Evolutionary conservation across 2,113 vertebrate genomes (phyloP).

Genomic region (Nipponia nippon): DNA sequence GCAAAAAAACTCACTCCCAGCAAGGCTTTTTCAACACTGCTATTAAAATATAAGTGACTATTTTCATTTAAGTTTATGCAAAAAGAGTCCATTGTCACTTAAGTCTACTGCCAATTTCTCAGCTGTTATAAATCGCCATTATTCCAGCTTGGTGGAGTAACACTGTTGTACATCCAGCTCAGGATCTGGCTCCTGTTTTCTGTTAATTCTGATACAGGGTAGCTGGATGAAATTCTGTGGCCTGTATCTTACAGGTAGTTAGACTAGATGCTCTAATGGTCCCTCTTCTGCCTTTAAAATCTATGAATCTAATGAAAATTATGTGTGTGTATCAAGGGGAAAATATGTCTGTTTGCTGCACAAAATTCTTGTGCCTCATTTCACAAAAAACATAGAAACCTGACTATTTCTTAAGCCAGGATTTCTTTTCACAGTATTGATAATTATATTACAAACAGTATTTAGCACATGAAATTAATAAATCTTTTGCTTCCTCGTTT

Average conservation of each 20-base stretch:
- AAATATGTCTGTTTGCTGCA: not conserved
- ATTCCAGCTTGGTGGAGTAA: not conserved
- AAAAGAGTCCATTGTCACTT: constrained; percentile 21
- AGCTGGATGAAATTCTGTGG: not conserved
- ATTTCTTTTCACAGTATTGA: constrained; percentile 23
- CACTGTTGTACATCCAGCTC: not conserved
- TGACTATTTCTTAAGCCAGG: constrained; percentile 4
- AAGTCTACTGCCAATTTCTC: not conserved
- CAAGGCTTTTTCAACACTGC: not conserved
- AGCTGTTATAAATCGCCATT: not conserved
- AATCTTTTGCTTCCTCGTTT: constrained; percentile 41
- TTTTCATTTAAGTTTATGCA: constrained; percentile 9
- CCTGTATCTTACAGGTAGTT: not conserved
- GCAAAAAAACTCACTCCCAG: not conserved
- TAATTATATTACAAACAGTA: constrained; percentile 48
- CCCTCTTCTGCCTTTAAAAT: constrained; percentile 18
- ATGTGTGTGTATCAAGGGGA: not conserved
- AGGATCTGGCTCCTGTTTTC: not conserved
- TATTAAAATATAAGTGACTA: not conserved
- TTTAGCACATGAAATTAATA: constrained; percentile 58
- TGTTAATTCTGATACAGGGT: not conserved
- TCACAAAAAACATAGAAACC: not conserved
- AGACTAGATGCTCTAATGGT: constrained; percentile 5
- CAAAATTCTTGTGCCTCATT: constrained; percentile 30
- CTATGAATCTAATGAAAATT: constrained; percentile 5